Evolutionary conservation across 2,888 invertebrate species (phyloP).

Genomic region (Sialis lutaria): DNA sequence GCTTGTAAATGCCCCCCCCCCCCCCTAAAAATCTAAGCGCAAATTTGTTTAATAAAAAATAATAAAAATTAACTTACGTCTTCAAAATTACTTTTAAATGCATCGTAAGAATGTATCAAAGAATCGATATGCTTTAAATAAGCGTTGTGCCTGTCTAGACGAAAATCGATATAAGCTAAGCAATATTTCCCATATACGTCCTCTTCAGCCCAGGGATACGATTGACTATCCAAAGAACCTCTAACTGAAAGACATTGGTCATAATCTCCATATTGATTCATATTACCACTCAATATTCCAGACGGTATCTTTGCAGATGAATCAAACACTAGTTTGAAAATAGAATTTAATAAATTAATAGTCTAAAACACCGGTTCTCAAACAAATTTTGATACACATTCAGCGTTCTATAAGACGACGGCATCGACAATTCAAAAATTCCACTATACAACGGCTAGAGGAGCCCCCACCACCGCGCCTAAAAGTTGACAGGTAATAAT

Average conservation of each 20-base stretch:
- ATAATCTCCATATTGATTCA: slow-evolving; percentile 52
- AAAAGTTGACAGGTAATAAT: too few species aligned
- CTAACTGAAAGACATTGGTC: slow-evolving; percentile 42
- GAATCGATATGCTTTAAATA: slow-evolving; percentile 20
- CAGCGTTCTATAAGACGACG: too few species aligned
- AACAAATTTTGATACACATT: too few species aligned
- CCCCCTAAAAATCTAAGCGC: too few species aligned
- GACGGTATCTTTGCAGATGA: slow-evolving; percentile 53
- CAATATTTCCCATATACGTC: slow-evolving; percentile 46
- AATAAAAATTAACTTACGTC: slow-evolving; percentile 28
- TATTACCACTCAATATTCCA: slow-evolving; percentile 48
- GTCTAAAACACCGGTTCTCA: too few species aligned
- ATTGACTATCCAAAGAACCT: slow-evolving; percentile 11
- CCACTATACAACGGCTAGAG: too few species aligned
- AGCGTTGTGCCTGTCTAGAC: slow-evolving; percentile 17
- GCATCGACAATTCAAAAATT: too few species aligned
- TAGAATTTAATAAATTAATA: neutral
- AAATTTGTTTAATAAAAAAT: too few species aligned
- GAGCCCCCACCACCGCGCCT: too few species aligned
- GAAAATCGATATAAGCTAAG: slow-evolving; percentile 36
- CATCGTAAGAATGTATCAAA: slow-evolving; percentile 33
- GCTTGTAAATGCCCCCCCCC: too few species aligned
- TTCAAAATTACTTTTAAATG: slow-evolving; percentile 31
- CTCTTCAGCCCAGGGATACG: slow-evolving; percentile 13
- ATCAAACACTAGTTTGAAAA: slow-evolving; percentile 40